Conservation (phyloP, 1,140 invertebrate genomes). For the Drosophila ogumai region DNA sequence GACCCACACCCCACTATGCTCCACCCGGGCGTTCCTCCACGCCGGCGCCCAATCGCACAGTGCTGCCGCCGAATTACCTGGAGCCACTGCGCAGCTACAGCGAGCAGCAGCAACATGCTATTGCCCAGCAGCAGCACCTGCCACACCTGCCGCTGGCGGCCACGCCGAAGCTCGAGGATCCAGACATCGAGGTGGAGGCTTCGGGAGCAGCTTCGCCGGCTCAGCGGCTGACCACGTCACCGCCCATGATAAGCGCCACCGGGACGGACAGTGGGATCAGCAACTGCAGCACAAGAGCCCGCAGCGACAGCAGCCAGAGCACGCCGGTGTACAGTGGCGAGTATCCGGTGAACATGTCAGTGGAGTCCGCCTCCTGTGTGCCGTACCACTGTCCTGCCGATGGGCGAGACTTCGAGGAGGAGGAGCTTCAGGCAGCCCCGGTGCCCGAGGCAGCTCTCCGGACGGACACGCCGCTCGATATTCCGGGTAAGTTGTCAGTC, state of each 20-base stretch:
- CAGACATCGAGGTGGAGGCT: conserved; percentile 43
- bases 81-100: conserved; percentile 59
- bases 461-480: conserved; percentile 50
- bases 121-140: conserved; percentile 15
- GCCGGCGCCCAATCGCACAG: conserved; percentile 73
- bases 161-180: conserved; percentile 61
- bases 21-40: conserved; percentile 62
- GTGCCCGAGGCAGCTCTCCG: conserved; percentile 2
- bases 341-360: conserved; percentile 78
- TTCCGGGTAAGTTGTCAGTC: conserved; percentile 64
- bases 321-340: conserved; percentile 77
- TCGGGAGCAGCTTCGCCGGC: conserved; percentile 33
- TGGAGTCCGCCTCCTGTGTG: conserved; percentile 77
- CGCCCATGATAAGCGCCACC: conserved; percentile 76
- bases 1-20: conserved; percentile 51
- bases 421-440: conserved; percentile 41
- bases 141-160: conserved; percentile 28
- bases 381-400: conserved; percentile 73
- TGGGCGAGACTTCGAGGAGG: conserved; percentile 69
- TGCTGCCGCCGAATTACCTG: conserved; percentile 68
- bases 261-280: conserved; percentile 81
- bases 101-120: conserved; percentile 28
- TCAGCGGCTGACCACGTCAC: conserved; percentile 68
- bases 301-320: conserved; percentile 78
- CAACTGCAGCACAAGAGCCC: conserved; percentile 71